Evolutionary conservation across 92 coral and sea anemone species (phyloP), one percentile per base, ranked within the genome.

Genomic region (Zoanthus sociatus): DNA sequence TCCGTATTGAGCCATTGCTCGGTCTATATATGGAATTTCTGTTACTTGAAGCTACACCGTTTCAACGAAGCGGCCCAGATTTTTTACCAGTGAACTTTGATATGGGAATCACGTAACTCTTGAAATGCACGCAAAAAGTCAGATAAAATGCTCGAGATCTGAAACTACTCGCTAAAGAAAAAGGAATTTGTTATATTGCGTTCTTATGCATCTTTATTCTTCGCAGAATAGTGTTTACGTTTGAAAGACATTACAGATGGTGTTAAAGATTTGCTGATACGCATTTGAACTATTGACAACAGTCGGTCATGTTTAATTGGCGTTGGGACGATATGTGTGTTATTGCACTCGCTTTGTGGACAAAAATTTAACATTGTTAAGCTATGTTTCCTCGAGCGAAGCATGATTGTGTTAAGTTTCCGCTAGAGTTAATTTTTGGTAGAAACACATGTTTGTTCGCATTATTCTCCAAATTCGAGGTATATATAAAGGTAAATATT

Each of bases 31-130:
- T 13, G 55, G 32, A 14, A 9, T 12, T 10, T 5, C 12, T 0
- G 83, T 46, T 56, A 74, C 85, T 60, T 21, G 85, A 48, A 81
- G 85, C 85, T 64, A 81, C 76, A 15, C 73, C 11, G 48, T 66
- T 67, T 66, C 31, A 13, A 74, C 76, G 20, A 64, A 63, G 84
- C 32, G 30, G 72, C 15, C 83, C 71, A 79, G 73, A 79, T 64
- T 79, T 63, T 73, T 79, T 66, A 31, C 56, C 42, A 9, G 60
- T 71, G 48, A 61, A 79, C 30, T 17, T 17, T 17, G 17, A 30
- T 18, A 81, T 67, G 26, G 85, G 9, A 64, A 66, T 81, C 32
- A 26, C 15, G 44, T 81, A 44, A 81, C 46, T 61, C 47, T 47
- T 81, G 76, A 66, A 81, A 66, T 81, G 64, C 75, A 81, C 61